Percentiles rank a stretch among this genome's conserved stretches.
Evolutionary conservation across 1,140 invertebrate species (phyloP).

Genomic region (Cardiocondyla obscurior): DNA sequence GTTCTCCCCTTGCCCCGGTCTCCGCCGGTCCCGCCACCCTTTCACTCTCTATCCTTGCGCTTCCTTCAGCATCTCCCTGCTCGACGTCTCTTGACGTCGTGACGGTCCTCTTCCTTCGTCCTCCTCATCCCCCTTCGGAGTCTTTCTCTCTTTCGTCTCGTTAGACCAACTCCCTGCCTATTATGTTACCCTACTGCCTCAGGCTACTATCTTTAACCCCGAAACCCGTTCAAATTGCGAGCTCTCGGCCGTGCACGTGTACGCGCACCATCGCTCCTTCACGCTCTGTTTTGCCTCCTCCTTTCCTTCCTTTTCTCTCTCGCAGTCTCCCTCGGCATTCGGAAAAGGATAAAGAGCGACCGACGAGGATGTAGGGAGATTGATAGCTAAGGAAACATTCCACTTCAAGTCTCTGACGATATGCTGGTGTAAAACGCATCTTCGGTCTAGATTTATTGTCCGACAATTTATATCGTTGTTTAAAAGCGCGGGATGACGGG

Average conservation of each 20-base stretch:
- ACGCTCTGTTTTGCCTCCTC: background rate
- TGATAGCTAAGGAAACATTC: slow-evolving; percentile 38
- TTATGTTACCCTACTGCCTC: slow-evolving; percentile 77
- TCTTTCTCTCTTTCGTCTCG: slow-evolving; percentile 68
- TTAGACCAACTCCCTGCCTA: slow-evolving; percentile 71
- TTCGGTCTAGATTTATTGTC: background rate
- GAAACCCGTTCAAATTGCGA: slow-evolving; percentile 73
- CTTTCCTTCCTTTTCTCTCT: background rate
- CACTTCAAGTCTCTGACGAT: background rate
- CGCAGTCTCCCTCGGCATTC: slow-evolving; percentile 22
- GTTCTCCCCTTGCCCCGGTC: slow-evolving; percentile 22
- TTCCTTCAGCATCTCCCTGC: slow-evolving; percentile 62
- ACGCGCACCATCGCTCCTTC: slow-evolving; percentile 27
- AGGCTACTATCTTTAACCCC: slow-evolving; percentile 77
- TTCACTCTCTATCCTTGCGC: slow-evolving; percentile 44
- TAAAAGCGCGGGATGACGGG: background rate
- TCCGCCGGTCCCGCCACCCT: slow-evolving; percentile 10
- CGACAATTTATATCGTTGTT: background rate
- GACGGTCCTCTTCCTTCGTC: slow-evolving; percentile 38
- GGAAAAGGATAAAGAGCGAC: slow-evolving; percentile 55
- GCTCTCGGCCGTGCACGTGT: slow-evolving; percentile 59
- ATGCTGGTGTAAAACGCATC: background rate
- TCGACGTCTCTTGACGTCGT: slow-evolving; percentile 47
- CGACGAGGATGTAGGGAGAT: slow-evolving; percentile 22
- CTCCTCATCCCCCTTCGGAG: background rate